phyloP scores from a whole-genome alignment of 2,113 vertebrate species.

The Ctenodactylus gundi region DNA sequence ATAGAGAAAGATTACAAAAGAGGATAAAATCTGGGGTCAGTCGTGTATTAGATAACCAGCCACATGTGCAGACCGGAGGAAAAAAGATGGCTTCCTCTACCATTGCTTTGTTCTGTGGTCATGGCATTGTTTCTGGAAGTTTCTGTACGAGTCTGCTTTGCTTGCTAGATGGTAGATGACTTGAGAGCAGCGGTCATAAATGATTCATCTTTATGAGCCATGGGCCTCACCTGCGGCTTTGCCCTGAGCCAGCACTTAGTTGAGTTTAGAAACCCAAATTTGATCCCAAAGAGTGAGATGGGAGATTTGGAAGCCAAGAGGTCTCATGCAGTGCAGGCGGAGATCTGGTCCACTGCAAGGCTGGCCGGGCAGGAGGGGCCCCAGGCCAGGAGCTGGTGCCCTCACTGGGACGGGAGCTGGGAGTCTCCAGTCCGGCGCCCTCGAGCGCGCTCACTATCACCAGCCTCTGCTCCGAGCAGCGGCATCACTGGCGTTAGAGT shows the following conservation, averaged over 20 bases:
- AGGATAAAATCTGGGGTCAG: background rate
- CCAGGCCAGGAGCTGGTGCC: too few species aligned
- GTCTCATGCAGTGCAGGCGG: too few species aligned
- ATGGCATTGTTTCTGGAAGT: background rate
- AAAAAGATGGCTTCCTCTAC: background rate
- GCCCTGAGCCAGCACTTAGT: background rate
- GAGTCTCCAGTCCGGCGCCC: too few species aligned
- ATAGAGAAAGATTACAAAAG: background rate
- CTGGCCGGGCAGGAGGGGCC: too few species aligned
- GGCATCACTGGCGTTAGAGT: too few species aligned
- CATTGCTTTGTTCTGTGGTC: background rate
- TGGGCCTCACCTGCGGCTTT: background rate
- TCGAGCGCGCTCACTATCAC: too few species aligned
- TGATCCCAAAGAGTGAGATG: background rate
- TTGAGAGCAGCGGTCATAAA: background rate
- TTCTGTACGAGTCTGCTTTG: background rate
- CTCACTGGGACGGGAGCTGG: too few species aligned
- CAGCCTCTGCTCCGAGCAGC: too few species aligned
- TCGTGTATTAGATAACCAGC: background rate
- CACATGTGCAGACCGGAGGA: background rate
- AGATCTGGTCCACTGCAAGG: too few species aligned
- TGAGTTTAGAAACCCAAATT: background rate
- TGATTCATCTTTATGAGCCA: background rate
- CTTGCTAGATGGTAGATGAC: background rate
- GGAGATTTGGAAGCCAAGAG: background rate